Evolutionary conservation across 2,113 vertebrate species (phyloP).

Genomic region (Ictalurus punctatus): DNA sequence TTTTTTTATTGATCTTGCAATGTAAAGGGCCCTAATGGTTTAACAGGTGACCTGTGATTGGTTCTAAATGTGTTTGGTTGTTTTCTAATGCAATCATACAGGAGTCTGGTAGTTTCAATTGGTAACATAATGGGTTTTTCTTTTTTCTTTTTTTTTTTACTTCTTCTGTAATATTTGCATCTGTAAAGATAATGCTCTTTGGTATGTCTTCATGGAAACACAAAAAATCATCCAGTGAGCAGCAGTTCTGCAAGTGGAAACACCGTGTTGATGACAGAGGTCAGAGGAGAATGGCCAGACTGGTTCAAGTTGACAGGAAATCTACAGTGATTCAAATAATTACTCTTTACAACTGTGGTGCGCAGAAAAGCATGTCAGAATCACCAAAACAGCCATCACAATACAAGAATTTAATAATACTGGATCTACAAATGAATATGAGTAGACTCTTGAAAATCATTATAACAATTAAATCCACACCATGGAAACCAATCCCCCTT

Average conservation of each 20-base stretch:
- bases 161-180: background rate
- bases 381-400: background rate
- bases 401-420: background rate
- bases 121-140: background rate
- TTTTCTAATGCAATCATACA: background rate
- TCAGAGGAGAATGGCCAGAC: background rate
- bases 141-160: background rate
- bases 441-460: background rate
- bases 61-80: background rate
- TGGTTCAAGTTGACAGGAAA: background rate
- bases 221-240: background rate
- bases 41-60: background rate
- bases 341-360: background rate
- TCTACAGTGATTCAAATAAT: background rate
- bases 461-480: background rate
- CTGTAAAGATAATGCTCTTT: background rate
- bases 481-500: background rate
- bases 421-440: background rate
- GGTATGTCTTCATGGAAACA: background rate
- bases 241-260: background rate
- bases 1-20: background rate
- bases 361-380: background rate
- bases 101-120: background rate
- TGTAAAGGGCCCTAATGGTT: background rate
- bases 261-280: background rate